Evolutionary conservation across 2,797 vertebrate genomes (phyloP).

Genomic region (Holocentrus rufus): DNA sequence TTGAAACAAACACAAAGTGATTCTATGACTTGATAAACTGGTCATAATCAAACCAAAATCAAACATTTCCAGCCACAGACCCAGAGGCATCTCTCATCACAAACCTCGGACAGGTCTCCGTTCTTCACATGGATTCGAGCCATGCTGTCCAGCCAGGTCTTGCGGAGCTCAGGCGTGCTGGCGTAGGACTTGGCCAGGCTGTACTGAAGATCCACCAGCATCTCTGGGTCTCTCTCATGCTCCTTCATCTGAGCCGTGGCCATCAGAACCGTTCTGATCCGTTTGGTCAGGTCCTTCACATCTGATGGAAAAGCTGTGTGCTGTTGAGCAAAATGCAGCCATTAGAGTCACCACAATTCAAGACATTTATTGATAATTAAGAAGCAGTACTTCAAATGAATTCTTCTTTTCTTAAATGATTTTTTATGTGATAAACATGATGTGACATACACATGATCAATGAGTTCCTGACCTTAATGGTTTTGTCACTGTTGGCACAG

Average conservation of each 20-base stretch:
- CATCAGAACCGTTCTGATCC: slow-evolving; percentile 97
- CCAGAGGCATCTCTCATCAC: slow-evolving; percentile 4
- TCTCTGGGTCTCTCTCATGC: slow-evolving; percentile 95
- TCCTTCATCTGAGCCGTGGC: slow-evolving; percentile 99
- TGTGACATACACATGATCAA: background rate
- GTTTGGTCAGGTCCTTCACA: slow-evolving; percentile 96
- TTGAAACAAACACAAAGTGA: background rate
- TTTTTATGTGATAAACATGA: background rate
- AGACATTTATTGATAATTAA: background rate
- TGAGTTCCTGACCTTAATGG: slow-evolving; percentile 89
- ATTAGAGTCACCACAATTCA: background rate
- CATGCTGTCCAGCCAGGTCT: slow-evolving; percentile 99
- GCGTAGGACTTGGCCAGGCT: slow-evolving; percentile 98
- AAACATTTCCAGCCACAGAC: background rate
- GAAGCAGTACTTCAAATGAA: background rate
- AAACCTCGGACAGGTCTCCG: slow-evolving; percentile 95
- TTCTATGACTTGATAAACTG: background rate
- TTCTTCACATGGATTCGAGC: slow-evolving; percentile 98
- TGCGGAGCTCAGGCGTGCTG: slow-evolving; percentile 95
- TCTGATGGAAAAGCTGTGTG: slow-evolving; percentile 96
- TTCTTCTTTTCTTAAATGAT: background rate
- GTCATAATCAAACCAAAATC: background rate
- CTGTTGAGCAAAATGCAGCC: slow-evolving; percentile 70
- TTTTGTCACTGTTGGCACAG: slow-evolving; percentile 96
- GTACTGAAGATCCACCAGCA: slow-evolving; percentile 98